A percentile compares a stretch with the other conserved stretches of the same genome.
Evolutionary conservation across 2,888 invertebrate species (phyloP).

Genomic region (Furcula furcula): DNA sequence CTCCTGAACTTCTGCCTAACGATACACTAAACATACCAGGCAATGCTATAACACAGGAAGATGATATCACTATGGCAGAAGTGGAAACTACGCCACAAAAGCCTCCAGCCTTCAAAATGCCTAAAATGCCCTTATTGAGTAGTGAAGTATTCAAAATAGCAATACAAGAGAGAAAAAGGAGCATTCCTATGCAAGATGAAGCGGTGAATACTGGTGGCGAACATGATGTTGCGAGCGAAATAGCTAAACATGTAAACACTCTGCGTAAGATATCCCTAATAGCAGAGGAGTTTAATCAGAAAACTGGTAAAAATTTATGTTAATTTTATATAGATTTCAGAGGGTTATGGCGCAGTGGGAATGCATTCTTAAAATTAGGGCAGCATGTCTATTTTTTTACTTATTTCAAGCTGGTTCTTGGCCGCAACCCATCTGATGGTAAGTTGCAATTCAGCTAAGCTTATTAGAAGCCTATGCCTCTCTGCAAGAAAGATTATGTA

Average conservation of each 20-base stretch:
- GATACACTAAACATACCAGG: conserved; percentile 41
- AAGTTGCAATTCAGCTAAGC: no score
- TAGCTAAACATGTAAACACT: conserved; percentile 62
- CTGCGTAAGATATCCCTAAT: conserved; percentile 68
- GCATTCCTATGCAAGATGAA: conserved; percentile 41
- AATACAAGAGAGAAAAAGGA: conserved; percentile 33
- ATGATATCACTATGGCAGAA: conserved; percentile 21
- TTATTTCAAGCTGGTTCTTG: no score
- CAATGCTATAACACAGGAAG: conserved; percentile 6
- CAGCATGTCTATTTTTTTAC: no score
- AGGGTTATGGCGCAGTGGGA: no score
- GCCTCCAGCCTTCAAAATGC: conserved; percentile 48
- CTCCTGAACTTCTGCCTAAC: conserved; percentile 59
- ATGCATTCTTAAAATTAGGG: no score
- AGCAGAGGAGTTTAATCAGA: conserved; percentile 75
- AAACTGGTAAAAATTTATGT: conserved; percentile 63
- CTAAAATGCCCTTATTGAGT: conserved; percentile 65
- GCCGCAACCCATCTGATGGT: no score
- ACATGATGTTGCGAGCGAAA: conserved; percentile 63
- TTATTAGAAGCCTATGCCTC: no score
- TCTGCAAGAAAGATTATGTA: no score
- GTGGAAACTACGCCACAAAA: conserved; percentile 21
- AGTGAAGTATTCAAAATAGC: conserved; percentile 59
- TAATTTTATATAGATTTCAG: no score
- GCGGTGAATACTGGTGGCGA: conserved; percentile 56